Evolutionary conservation across 2,888 invertebrate genomes (phyloP), one percentile per base, ranked within the genome.

Genomic region (Xestoiulus laeticollis): DNA sequence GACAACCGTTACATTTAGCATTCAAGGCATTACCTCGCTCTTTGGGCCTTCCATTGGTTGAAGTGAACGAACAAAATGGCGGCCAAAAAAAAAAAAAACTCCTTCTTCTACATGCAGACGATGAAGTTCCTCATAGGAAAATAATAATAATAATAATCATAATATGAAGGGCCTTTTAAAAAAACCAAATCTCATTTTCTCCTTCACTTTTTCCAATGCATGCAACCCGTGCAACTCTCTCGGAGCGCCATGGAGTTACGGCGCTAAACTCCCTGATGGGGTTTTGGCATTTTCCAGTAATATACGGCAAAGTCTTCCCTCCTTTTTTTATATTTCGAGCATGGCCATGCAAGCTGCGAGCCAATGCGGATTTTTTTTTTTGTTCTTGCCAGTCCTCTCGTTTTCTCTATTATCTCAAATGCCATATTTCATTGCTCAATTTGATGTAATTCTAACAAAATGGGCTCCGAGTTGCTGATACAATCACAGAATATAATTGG

Each of bases 401-500:
- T 44, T 83, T 44, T 84, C 87, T 86, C 86, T 83, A 88, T 88
- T 88, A 88, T 88, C 88, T 88, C 38, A 43, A 68, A 83, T 84
- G 88, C 88, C 88, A 88, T 88, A 88, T 88, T 88, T 88, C 88
- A 88, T 88, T 86, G 87, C 88, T 88, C 88, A 88, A 88, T 88
- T 88, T 88, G 88, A 88, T 88, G 88, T 88, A 88, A 88, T 88
- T 88, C 88, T 86, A 87, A 48, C 86, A 85, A 88, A 88, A 88
- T 88, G 88, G 88, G 85, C 86, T 83, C 84, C 85, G 48, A 85
- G 87, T 83, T 88, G 88, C 88, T 88, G 89, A 89, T 89, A 89
- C 89, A 89, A 89, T 89, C 89, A 88, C 89, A 33, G 89, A 88
- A 89, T 89, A 88, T 89, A 89, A 89, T 89, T 89, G 89, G 89